Evolutionary conservation across 2,113 vertebrate genomes (phyloP).

Genomic region (Pungitius pungitius): DNA sequence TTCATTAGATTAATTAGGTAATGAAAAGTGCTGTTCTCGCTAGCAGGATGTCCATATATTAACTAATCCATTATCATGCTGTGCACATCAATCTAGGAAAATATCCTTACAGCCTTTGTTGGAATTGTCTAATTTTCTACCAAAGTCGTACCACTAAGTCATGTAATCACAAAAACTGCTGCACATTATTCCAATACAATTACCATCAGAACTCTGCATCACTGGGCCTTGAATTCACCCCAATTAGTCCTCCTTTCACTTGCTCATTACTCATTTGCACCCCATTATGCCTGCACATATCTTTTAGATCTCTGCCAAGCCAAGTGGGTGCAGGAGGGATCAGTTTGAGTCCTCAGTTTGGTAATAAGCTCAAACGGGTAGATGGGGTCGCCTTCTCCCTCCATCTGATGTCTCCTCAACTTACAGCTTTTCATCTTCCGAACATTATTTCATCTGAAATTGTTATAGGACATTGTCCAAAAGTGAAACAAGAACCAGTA

Average conservation of each 20-base stretch:
- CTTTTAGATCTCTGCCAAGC: neutral
- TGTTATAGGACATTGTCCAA: conserved; percentile 4
- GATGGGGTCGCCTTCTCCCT: conserved; percentile 11
- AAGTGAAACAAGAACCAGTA: neutral
- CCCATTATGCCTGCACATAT: neutral
- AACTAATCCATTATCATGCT: conserved; percentile 19
- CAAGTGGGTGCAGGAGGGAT: neutral
- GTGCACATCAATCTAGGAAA: conserved; percentile 7
- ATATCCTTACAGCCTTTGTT: conserved; percentile 21
- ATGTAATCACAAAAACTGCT: neutral
- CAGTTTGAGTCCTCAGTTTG: conserved; percentile 4
- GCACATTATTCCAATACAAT: conserved; percentile 6
- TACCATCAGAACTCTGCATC: conserved; percentile 11
- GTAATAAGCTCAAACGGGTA: conserved; percentile 40
- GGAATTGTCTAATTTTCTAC: conserved; percentile 26
- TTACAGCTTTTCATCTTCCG: conserved; percentile 13
- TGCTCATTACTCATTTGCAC: conserved; percentile 8
- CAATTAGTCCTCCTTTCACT: conserved; percentile 21
- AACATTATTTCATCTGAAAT: conserved; percentile 3
- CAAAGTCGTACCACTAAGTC: conserved; percentile 10
- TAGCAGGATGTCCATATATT: neutral
- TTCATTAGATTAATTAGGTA: conserved; percentile 4
- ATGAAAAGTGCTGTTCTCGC: neutral
- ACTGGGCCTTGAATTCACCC: conserved; percentile 8
- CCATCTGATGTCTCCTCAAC: conserved; percentile 7